Base-by-base conservation (phyloP, 2,888 invertebrate species). In the Cetonia aurata region DNA sequence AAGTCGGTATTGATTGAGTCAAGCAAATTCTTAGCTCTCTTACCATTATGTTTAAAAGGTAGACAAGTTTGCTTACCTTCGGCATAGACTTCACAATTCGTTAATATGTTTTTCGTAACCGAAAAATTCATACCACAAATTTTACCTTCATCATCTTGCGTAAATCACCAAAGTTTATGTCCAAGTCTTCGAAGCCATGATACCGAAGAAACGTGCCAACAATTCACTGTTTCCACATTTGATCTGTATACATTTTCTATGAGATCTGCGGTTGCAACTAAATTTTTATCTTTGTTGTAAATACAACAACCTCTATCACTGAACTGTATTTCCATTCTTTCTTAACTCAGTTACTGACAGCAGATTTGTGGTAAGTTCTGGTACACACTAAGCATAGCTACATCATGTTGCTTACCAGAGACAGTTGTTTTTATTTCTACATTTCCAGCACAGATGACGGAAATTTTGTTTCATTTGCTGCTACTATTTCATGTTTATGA, bases 181-280 rank as follows among this genome's bases (percentile, higher is more conserved):
- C 65, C 65, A 12, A 52, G 19, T 33, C 65, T 50, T 15, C 52
- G 31, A 50, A 50, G 50, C 65, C 65, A 65, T 56, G 13, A 19
- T 41, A 37, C 1, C 6, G 37, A 37, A 37, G 3, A 37, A 10
- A 13, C 33, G 12, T 31, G 6, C 6, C 10, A 56, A 31, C 56
- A 52, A 52, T 33, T 31, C 3, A 10, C 41, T 44, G 2, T 59
- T 37, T 31, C 31, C 12, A 33, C 17, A 15, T 31, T 42, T 17
- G 52, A 15, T 33, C 52, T 66, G 10, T 52, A 52, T 13, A 66
- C 33, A 31, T 66, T 66, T 10, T 37, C 42, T 41, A 37, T 33
- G 3, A 52, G 33, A 52, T 52, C 17, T 10, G 52, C 66, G 15
- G 52, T 52, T 1, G 19, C 6, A 13, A 66, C 50, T n/a, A 66